phyloP scores from a whole-genome alignment of 2,113 vertebrate genomes.

The Lipotes vexillifer region DNA sequence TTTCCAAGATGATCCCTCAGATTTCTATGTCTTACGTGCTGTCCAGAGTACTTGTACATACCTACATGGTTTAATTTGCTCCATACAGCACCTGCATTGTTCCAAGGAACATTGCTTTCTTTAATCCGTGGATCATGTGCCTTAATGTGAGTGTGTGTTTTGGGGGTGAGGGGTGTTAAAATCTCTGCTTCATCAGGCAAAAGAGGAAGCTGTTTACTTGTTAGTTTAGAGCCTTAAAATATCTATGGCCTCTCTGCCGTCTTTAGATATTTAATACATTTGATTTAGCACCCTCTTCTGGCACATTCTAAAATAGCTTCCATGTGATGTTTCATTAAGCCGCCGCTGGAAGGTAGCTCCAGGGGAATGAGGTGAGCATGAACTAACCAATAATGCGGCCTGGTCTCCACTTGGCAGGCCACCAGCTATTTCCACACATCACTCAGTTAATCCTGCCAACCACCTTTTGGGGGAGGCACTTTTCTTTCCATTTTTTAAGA shows the following conservation, averaged over 20 bases:
- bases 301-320: conserved; percentile 34
- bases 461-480: neutral
- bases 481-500: neutral
- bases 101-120: neutral
- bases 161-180: neutral
- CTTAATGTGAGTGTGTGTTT: neutral
- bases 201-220: neutral
- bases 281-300: conserved; percentile 63
- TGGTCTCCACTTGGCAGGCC: neutral
- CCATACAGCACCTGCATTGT: neutral
- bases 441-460: neutral
- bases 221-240: neutral
- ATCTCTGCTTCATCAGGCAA: neutral
- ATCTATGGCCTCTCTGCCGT: neutral
- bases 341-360: neutral
- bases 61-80: neutral
- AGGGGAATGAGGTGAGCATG: neutral
- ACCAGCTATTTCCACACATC: neutral
- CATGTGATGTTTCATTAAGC: neutral
- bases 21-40: neutral
- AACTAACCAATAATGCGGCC: neutral
- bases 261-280: neutral
- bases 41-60: neutral
- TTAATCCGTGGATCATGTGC: neutral
- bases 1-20: neutral